These are phyloP conservation scores for Thalassarche chlororhynchos DNA, from an alignment of 2,113 vertebrate genomes.

Conservation along the genomic window DNA sequence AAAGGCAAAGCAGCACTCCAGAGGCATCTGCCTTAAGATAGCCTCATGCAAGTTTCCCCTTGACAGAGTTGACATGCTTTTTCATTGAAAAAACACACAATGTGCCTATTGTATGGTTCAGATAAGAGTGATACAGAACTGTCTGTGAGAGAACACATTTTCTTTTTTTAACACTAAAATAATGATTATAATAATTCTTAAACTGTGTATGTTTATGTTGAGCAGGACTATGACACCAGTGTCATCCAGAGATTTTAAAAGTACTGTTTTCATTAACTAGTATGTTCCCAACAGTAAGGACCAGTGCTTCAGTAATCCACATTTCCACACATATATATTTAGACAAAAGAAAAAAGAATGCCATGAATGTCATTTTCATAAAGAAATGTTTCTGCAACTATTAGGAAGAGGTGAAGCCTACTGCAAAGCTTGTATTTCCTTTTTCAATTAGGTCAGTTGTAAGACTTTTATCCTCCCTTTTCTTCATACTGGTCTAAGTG, in stretches of 20 bases:
- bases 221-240: background rate
- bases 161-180: background rate
- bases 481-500: background rate
- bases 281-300: background rate
- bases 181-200: background rate
- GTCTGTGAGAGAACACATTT: background rate
- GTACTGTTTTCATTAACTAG: background rate
- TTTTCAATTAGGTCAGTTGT: background rate
- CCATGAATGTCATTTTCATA: background rate
- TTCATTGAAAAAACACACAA: background rate
- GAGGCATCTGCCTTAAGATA: slow-evolving; percentile 1
- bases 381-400: background rate
- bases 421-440: background rate
- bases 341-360: background rate
- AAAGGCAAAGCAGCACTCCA: slow-evolving; percentile 18
- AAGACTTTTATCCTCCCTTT: background rate
- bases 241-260: background rate
- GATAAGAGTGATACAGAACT: background rate
- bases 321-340: background rate
- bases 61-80: background rate
- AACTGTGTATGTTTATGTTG: background rate
- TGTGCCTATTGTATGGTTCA: background rate
- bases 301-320: background rate
- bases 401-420: background rate
- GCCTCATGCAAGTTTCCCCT: background rate